A percentile compares a stretch with the other conserved stretches of the same genome.
phyloP scores from a whole-genome alignment of 1,140 invertebrate genomes.

The Bilobella aurantiaca region DNA sequence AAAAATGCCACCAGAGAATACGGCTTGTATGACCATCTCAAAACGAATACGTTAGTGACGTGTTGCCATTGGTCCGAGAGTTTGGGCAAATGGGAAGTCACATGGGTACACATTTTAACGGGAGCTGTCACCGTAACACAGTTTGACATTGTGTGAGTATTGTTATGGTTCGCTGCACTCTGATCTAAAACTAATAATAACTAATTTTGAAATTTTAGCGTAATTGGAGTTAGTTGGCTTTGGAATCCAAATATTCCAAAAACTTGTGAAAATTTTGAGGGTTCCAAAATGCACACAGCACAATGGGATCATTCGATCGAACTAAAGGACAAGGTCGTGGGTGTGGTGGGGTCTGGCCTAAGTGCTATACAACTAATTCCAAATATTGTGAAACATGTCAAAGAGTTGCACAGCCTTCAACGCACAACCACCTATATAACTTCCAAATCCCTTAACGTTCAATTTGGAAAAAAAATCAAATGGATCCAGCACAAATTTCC shows the following conservation, averaged over 20 bases:
- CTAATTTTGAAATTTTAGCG: no score
- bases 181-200: no score
- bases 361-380: not conserved
- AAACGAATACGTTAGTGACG: not conserved
- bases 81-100: not conserved
- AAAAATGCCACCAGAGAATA: constrained; percentile 6
- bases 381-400: not conserved
- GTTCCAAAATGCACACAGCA: constrained; percentile 8
- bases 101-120: not conserved
- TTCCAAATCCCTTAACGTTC: not conserved
- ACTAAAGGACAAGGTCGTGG: constrained; percentile 14
- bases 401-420: constrained; percentile 7
- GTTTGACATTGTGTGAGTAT: constrained; percentile 14
- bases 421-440: not conserved
- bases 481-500: not conserved
- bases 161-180: no score
- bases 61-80: not conserved
- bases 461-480: not conserved
- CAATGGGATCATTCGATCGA: constrained; percentile 11
- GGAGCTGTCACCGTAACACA: not conserved
- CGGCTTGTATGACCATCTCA: constrained; percentile 2
- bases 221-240: not conserved
- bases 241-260: constrained; percentile 6
- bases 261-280: constrained; percentile 3
- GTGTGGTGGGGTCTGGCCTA: constrained; percentile 13